Base-by-base conservation (phyloP, 2,888 invertebrate species). In the Ormyrus rosae region DNA sequence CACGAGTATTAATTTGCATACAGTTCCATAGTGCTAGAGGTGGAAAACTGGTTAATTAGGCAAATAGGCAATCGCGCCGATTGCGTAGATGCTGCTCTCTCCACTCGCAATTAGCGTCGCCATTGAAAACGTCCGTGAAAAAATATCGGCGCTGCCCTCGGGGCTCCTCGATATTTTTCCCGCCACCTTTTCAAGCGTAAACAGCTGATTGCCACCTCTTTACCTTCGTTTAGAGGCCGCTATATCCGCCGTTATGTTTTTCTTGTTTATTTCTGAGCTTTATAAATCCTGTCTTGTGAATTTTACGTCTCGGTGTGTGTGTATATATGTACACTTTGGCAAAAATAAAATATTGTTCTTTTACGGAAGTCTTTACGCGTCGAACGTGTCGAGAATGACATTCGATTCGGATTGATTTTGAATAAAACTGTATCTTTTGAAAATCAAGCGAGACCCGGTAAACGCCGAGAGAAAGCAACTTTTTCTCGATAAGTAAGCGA, bases 41-140 rank as follows among this genome's bases (percentile, higher is more conserved):
- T 48, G n/a, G 70, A 56, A 19, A 64, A 56, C 10, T 63, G 34
- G 10, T 70, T 77, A 50, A 77, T 77, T 70, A 64, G 70, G 64
- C 64, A 77, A 64, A 64, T 64, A 70, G 67, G 55, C 69, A 77
- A 70, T 77, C 70, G 9, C 10, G 6, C 13, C 6, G 13, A 74
- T 69, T 73, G 63, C 56, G 46, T 58, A 63, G 45, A 74, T 8
- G 13, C 56, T 58, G 64, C 53, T 69, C 46, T 68, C 53, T 69
- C 46, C 63, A 68, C 13, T 72, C 68, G 10, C 10, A 68, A 68
- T 68, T 78, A 51, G 4, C 5, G 5, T 76, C 46, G 46, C 65
- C 65, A 65, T 60, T 63, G 9, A 55, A 61, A 65, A 10, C 11
- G n/a, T 19, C 5, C 55, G 55, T 19, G 7, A 55, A 55, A 64